phyloP scores from a whole-genome alignment of 2,113 vertebrate species.

The Nothoprocta perdicaria region DNA sequence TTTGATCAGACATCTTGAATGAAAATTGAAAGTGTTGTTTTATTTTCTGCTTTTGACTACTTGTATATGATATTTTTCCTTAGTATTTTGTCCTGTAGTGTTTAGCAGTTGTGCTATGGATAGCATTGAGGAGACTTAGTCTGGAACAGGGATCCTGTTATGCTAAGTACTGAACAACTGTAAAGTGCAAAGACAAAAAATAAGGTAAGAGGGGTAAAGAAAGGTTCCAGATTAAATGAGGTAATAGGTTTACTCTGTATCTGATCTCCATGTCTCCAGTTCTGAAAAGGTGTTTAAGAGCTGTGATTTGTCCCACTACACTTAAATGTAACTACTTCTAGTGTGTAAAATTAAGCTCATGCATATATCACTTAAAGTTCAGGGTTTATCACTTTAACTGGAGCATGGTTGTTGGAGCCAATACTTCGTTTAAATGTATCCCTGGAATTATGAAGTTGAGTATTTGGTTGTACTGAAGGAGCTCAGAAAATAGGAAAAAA shows the following conservation, averaged over 20 bases:
- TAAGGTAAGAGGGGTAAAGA: accelerated
- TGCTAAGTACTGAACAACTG: not conserved
- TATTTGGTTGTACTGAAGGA: not conserved
- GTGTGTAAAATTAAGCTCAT: not conserved
- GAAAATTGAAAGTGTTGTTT: not conserved
- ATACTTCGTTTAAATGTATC: not conserved
- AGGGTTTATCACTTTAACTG: not conserved
- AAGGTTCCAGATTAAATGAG: accelerated
- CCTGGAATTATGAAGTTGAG: not conserved
- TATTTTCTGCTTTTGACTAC: not conserved
- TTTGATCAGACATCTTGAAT: not conserved
- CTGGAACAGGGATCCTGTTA: not conserved
- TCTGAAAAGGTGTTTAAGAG: not conserved
- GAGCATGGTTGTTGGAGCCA: not conserved
- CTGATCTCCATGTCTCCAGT: not conserved
- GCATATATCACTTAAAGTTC: not conserved
- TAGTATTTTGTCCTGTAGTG: not conserved
- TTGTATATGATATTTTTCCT: not conserved
- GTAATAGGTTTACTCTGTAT: not conserved
- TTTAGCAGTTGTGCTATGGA: not conserved
- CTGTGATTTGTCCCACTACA: not conserved
- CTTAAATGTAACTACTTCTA: not conserved
- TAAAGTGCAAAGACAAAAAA: not conserved
- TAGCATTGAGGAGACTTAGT: accelerated
- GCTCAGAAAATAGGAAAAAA: not conserved